phyloP scores from a whole-genome alignment of 2,113 vertebrate species.

The Nesospiza acunhae region DNA sequence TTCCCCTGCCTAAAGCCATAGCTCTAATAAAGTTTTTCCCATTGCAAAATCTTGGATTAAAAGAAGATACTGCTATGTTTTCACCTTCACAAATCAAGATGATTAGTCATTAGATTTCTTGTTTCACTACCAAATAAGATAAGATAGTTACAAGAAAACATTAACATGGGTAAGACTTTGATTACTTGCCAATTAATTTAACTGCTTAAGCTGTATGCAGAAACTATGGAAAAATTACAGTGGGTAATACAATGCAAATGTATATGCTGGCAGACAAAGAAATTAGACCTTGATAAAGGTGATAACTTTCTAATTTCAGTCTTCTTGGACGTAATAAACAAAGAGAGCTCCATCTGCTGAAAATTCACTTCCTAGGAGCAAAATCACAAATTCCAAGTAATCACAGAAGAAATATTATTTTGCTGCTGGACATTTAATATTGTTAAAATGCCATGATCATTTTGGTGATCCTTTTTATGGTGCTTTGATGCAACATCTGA shows the following conservation, averaged over 20 bases:
- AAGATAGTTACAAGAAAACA: neutral
- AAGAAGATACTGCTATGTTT: neutral
- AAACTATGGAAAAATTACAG: neutral
- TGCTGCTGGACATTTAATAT: neutral
- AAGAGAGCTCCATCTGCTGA: neutral
- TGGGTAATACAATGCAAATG: neutral
- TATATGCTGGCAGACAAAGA: neutral
- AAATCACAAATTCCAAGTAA: neutral
- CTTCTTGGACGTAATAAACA: neutral
- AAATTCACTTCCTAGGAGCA: neutral
- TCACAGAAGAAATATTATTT: neutral
- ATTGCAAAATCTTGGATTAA: neutral
- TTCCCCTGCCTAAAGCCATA: neutral
- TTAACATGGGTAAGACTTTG: neutral
- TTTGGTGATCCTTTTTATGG: neutral
- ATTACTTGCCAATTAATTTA: neutral
- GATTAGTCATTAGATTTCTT: neutral
- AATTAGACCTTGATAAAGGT: neutral
- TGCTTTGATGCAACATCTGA: neutral
- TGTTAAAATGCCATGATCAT: neutral
- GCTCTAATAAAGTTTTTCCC: neutral
- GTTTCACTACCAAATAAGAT: neutral
- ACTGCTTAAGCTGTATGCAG: neutral
- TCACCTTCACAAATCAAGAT: neutral
- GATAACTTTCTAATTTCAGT: neutral